phyloP scores from a whole-genome alignment of 2,113 vertebrate species.

The Corvus cornix region DNA sequence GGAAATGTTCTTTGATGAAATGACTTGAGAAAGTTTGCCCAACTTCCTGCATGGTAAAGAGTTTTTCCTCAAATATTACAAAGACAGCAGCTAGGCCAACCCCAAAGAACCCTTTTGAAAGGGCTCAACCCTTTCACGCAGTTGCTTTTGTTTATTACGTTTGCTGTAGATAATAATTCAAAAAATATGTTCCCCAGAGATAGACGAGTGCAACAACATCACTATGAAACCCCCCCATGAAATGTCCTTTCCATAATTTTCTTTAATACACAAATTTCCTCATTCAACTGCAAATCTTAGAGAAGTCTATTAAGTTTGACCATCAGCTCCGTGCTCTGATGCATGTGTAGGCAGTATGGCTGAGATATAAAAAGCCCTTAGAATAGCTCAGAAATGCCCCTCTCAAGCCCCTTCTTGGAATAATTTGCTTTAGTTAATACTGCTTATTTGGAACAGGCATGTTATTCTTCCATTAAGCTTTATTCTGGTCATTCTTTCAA shows the following conservation, averaged over 20 bases:
- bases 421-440: constrained; percentile 4
- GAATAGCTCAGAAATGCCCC: background rate
- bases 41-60: background rate
- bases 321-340: background rate
- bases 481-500: constrained; percentile 19
- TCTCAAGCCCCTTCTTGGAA: background rate
- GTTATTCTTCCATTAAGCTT: constrained; percentile 21
- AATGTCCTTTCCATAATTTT: background rate
- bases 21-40: background rate
- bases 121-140: background rate
- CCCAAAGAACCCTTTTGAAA: background rate
- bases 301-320: background rate
- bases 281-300: background rate
- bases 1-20: background rate
- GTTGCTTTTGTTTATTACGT: background rate
- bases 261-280: background rate
- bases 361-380: background rate
- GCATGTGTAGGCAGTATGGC: background rate
- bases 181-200: background rate
- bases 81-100: background rate
- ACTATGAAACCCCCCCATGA: background rate
- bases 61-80: background rate
- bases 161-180: background rate
- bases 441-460: constrained; percentile 6
- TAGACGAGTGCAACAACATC: background rate